Evolutionary conservation across 2,888 invertebrate species (phyloP), one percentile per base, ranked within the genome.

Genomic region (Trisateles emortualis): DNA sequence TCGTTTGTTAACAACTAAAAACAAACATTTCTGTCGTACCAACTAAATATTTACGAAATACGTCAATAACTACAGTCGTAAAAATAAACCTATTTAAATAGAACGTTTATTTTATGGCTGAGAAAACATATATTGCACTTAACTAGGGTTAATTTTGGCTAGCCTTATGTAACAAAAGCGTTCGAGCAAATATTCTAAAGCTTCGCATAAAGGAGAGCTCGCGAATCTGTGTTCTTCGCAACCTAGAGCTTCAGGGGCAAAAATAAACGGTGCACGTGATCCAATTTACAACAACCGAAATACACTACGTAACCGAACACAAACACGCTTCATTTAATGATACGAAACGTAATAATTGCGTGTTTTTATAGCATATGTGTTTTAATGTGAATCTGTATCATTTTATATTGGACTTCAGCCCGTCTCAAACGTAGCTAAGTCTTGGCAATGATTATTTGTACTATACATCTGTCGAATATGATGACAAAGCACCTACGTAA

Each of bases 181-280:
- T 51, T 32, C 33, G 36, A 38, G 48, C 16, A 48, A 30, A 46
- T 14, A 47, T 56, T 49, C 41, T 52, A 49, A 51, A 75, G 43
- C 48, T 58, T 52, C 33, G 19, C 17, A 48, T 54, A 40, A 6
- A 61, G 52, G 52, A 46, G 59, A 47, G 65, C 59, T 61, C 59
- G 64, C 66, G 50, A 59, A 59, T 59, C 54, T 19, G 49, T 17
- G 47, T 62, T 17, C 52, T 59, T 60, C 60, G 29, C 33, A 44
- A 67, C 45, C 55, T 52, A 62, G 68, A 77, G 76, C 75, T 80
- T 70, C 58, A 54, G 69, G 62, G 69, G 71, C 80, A 68, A 83
- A 90, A 87, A 89, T 88, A 88, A 86, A 84, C 78, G 47, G 14
- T 51, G 26, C 86, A 81, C 86, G 88, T 85, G 84, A 87, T 72